phyloP scores from a whole-genome alignment of 2,797 vertebrate species.

The Rhynchonycteris naso region DNA sequence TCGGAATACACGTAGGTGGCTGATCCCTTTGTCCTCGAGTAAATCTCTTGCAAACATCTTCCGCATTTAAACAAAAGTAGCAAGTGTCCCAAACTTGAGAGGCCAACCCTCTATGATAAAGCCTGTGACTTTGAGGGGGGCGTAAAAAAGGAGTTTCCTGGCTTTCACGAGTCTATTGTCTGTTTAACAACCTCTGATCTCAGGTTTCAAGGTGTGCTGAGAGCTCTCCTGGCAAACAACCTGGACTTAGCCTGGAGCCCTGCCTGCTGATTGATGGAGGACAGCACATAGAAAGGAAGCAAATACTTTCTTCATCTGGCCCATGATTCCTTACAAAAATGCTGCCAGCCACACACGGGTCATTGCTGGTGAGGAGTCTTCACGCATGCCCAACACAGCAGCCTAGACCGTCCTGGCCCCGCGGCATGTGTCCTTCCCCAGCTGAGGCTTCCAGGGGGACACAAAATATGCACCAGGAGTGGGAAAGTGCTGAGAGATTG shows the following conservation, averaged over 20 bases:
- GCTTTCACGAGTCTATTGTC: too few relatives aligned
- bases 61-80: slow-evolving; percentile 38
- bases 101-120: background rate
- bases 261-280: background rate
- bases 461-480: background rate
- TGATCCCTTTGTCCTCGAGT: background rate
- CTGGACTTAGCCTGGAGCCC: background rate
- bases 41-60: slow-evolving; percentile 3
- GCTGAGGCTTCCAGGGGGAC: background rate
- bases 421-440: accelerated
- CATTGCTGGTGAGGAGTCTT: too few relatives aligned
- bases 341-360: too few relatives aligned
- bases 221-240: slow-evolving; percentile 42
- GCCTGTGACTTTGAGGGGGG: background rate
- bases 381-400: too few relatives aligned
- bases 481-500: background rate
- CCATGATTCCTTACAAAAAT: too few relatives aligned
- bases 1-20: background rate
- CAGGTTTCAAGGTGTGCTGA: slow-evolving; percentile 52
- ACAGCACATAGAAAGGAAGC: background rate
- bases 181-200: background rate
- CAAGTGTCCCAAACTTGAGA: background rate
- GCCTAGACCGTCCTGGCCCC: too few relatives aligned
- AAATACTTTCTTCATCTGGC: background rate
- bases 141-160: too few relatives aligned